Conservation (phyloP, 2,113 vertebrate genomes). For the Xenus cinereus region DNA sequence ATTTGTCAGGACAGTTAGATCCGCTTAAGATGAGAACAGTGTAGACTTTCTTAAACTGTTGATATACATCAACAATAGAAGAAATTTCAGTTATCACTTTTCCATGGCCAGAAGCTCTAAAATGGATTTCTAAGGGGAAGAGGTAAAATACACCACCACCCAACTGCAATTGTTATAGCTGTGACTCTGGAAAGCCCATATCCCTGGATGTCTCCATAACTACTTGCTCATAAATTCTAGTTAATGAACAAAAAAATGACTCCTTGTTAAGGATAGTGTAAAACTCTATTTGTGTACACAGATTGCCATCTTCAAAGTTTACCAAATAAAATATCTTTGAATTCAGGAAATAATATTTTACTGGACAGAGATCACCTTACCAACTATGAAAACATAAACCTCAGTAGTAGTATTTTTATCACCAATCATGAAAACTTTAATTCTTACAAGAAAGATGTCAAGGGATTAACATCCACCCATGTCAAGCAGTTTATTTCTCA, state of each 20-base stretch:
- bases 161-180: neutral
- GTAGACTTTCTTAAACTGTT: neutral
- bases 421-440: neutral
- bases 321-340: neutral
- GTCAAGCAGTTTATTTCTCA: neutral
- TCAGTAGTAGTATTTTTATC: neutral
- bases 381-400: neutral
- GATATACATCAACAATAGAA: neutral
- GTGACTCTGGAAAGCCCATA: neutral
- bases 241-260: neutral
- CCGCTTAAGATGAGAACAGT: neutral
- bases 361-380: neutral
- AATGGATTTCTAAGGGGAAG: neutral
- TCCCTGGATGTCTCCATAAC: neutral
- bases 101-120: neutral
- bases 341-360: neutral
- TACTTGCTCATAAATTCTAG: neutral
- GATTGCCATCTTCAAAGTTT: neutral
- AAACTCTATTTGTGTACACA: neutral
- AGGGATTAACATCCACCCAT: neutral
- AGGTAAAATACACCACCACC: neutral
- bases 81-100: neutral
- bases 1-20: neutral
- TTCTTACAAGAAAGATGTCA: neutral
- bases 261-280: neutral